Evolutionary conservation across 1,140 invertebrate genomes (phyloP), one percentile per base, ranked within the genome.

Genomic region (Calosoma granatense): DNA sequence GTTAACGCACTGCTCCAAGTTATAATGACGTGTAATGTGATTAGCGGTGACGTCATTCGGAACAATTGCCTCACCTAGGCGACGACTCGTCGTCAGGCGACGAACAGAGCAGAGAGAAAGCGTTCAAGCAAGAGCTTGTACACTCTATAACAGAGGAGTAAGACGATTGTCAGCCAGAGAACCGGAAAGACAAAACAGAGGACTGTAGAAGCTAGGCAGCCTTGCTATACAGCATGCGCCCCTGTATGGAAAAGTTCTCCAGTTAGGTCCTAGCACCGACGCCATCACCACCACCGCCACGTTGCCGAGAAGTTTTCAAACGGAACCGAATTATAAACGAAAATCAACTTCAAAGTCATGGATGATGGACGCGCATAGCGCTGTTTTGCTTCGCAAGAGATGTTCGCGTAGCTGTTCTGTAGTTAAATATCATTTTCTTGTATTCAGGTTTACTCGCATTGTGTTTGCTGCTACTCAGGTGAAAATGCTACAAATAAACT

Each of bases 11-110:
- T 58, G 54, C 60, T 56, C 56, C 52, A 61, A 65, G 60, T 68
- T 64, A 64, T 67, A 67, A 68, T 63, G 63, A 64, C 57, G 64
- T 63, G 59, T 65, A 67, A 67, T 62, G 60, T 65, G 60, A 68
- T 68, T 68, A 67, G 65, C 54, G 58, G 58, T 61, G 58, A 66
- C 61, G 60, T 65, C 67, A 65, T 58, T 63, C 62, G 64, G 61
- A 68, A 67, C 63, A 66, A 68, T 68, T 67, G 67, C 64, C 63
- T 66, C 61, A 57, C 57, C 57, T 57, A 61, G 57, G 60, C 58
- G 57, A 63, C 58, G 51, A 53, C 11, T 3, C 4, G 4, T 15
- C 2, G 20, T 17, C 20, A n/a, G 26, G 6, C n/a, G 6, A 6
- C 6, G 6, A 6, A n/a, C n/a, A 6, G 26, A 9, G 6, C 6